These are phyloP conservation scores for Cotesia vestalis DNA, from an alignment of 1,140 invertebrate species.

Conservation along the genomic window DNA sequence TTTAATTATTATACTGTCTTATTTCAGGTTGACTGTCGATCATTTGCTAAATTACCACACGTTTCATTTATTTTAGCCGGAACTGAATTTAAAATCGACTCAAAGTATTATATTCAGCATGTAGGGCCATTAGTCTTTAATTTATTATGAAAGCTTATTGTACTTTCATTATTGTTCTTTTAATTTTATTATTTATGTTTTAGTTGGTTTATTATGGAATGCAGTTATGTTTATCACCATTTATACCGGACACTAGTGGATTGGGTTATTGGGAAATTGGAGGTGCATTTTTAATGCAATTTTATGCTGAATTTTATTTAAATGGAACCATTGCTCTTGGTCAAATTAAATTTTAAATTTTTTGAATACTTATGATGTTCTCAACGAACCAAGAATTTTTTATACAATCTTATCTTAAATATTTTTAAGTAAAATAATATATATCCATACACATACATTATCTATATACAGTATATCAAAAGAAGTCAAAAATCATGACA, in stretches of 20 bases:
- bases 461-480: too few relatives aligned
- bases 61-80: conserved; percentile 73
- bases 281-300: conserved; percentile 56
- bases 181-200: conserved; percentile 24
- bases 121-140: conserved; percentile 58
- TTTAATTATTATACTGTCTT: background rate
- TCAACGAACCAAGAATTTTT: too few relatives aligned
- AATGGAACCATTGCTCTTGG: conserved; percentile 41
- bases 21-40: conserved; percentile 66
- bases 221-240: conserved; percentile 50
- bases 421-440: too few relatives aligned
- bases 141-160: background rate
- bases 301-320: conserved; percentile 55
- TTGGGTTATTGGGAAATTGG: conserved; percentile 46
- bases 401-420: too few relatives aligned
- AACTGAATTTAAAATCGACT: conserved; percentile 70
- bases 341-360: conserved; percentile 47
- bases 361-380: conserved; percentile 15
- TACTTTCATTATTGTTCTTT: too few relatives aligned
- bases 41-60: conserved; percentile 71
- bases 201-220: conserved; percentile 44
- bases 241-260: conserved; percentile 24
- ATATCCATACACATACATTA: too few relatives aligned
- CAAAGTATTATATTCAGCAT: conserved; percentile 75
- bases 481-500: background rate